phyloP scores from a whole-genome alignment of 2,888 invertebrate genomes.

The Crematogaster levior region DNA sequence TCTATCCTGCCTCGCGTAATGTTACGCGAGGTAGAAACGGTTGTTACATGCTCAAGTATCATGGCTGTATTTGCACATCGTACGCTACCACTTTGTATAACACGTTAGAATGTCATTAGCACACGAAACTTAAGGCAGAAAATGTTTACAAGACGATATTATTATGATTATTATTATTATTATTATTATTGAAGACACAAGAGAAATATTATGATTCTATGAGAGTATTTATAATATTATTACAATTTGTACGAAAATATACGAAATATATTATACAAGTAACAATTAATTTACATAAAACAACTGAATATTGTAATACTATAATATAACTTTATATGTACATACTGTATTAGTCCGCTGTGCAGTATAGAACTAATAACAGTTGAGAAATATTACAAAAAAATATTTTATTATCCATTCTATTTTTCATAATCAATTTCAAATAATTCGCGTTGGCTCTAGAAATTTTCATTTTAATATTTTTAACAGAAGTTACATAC shows the following conservation, averaged over 20 bases:
- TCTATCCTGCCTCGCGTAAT: conserved; percentile 42
- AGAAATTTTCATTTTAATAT: not conserved
- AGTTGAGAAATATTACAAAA: not conserved
- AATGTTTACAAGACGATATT: not conserved
- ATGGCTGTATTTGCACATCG: conserved; percentile 49
- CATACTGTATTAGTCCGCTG: no score
- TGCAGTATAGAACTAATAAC: not conserved
- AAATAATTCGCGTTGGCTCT: not conserved
- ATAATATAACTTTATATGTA: no score
- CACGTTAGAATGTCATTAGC: conserved; percentile 48
- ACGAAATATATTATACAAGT: not conserved
- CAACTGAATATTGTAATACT: not conserved
- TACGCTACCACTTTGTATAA: conserved; percentile 33
- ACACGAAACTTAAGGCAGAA: conserved; percentile 11
- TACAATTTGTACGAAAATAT: not conserved
- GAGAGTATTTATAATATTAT: not conserved
- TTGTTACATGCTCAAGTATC: conserved; percentile 46
- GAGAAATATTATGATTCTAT: not conserved
- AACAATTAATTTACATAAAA: not conserved
- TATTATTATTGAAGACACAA: not conserved
- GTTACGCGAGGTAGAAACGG: conserved; percentile 46
- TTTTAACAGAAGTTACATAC: not conserved
- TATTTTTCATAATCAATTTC: not conserved
- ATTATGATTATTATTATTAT: not conserved
- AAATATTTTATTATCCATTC: not conserved